Percentiles rank a stretch among this genome's conserved stretches.
phyloP scores from a whole-genome alignment of 2,113 vertebrate genomes.

The Rhinogobius similis region DNA sequence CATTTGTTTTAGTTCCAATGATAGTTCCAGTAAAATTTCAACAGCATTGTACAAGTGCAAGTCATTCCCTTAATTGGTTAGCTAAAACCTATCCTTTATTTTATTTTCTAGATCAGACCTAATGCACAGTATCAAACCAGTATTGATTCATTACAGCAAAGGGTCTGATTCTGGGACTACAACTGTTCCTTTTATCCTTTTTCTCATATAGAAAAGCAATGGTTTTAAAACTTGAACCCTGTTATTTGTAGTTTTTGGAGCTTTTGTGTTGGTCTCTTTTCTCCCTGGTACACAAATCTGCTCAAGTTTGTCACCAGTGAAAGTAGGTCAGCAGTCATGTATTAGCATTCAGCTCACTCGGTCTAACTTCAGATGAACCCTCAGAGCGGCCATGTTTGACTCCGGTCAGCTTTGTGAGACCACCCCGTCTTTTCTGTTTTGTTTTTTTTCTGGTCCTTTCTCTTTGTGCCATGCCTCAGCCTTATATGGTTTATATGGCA shows the following conservation, averaged over 20 bases:
- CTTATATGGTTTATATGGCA: constrained; percentile 68
- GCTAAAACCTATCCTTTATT: background rate
- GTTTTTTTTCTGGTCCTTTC: constrained; percentile 30
- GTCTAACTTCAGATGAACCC: constrained; percentile 10
- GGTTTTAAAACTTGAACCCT: background rate
- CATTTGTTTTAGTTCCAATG: background rate
- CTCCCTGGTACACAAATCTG: background rate
- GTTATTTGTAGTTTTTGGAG: too few relatives aligned
- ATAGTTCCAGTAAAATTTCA: too few relatives aligned
- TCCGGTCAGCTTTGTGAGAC: constrained; percentile 31
- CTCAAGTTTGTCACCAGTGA: background rate
- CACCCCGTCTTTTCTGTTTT: constrained; percentile 14
- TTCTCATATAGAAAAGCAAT: background rate
- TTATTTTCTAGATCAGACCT: background rate
- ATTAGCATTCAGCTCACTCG: background rate
- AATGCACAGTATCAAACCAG: too few relatives aligned
- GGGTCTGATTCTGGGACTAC: too few relatives aligned
- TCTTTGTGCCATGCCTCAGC: constrained; percentile 60
- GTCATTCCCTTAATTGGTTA: too few relatives aligned
- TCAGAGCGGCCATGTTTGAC: constrained; percentile 13
- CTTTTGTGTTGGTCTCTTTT: background rate
- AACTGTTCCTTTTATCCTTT: background rate
- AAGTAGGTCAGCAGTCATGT: background rate
- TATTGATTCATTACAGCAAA: too few relatives aligned
- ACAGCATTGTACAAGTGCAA: too few relatives aligned